Evolutionary conservation across 64 coral and sea anemone species (phyloP).

Genomic region (Montipora foliosa): DNA sequence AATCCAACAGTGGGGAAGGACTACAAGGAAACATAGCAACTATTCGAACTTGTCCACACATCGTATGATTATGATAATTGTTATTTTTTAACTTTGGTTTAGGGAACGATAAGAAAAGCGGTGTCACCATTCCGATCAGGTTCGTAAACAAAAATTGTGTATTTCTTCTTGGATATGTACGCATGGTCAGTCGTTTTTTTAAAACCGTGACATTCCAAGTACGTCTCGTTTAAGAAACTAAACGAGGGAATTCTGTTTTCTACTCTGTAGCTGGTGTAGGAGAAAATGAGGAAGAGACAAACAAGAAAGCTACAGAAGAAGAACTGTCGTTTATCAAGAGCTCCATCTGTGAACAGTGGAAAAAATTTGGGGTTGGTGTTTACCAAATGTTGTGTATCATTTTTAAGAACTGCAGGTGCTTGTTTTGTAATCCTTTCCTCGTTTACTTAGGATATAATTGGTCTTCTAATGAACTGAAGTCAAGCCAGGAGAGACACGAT

Average conservation of each 20-base stretch:
- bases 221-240: not conserved
- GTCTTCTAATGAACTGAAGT: no score
- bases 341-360: slow-evolving; percentile 92
- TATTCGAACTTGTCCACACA: not conserved
- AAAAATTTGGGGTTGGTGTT: slow-evolving; percentile 37
- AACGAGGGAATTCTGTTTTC: no score
- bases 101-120: slow-evolving; percentile 83
- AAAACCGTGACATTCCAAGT: not conserved
- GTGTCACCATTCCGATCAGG: slow-evolving; percentile 83
- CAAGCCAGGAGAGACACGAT: no score
- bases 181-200: no score
- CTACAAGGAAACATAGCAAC: no score
- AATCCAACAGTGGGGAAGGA: no score
- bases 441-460: no score
- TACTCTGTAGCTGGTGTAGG: slow-evolving; percentile 7
- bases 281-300: slow-evolving; percentile 57
- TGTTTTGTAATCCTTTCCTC: not conserved
- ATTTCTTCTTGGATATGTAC: no score
- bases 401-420: not conserved
- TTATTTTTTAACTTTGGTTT: not conserved
- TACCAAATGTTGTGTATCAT: not conserved
- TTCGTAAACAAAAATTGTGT: not conserved
- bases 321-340: slow-evolving; percentile 79
- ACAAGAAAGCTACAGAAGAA: slow-evolving; percentile 58
- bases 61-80: not conserved